These are phyloP conservation scores for Buathra laborator DNA, from an alignment of 2,888 invertebrate genomes.

Conservation along the genomic window DNA sequence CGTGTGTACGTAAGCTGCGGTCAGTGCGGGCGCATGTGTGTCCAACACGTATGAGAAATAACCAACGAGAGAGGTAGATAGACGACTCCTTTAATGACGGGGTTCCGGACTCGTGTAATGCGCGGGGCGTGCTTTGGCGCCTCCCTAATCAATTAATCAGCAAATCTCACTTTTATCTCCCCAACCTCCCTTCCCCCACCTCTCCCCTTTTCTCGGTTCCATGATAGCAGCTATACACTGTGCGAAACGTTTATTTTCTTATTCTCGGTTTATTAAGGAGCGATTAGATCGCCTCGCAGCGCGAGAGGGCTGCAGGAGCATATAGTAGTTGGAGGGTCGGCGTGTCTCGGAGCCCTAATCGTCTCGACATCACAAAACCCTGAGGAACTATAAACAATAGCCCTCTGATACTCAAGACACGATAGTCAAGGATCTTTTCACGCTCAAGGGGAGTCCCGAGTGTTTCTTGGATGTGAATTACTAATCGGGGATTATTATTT, in stretches of 20 bases:
- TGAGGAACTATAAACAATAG: constrained; percentile 60
- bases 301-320: constrained; percentile 10
- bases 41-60: constrained; percentile 31
- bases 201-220: not conserved
- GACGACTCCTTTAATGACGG: constrained; percentile 79
- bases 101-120: constrained; percentile 77
- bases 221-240: constrained; percentile 4
- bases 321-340: constrained; percentile 23
- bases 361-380: constrained; percentile 53
- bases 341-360: constrained; percentile 51
- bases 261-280: constrained; percentile 77
- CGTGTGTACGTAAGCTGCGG: constrained; percentile 36
- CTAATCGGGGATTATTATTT: not conserved
- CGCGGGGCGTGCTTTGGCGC: constrained; percentile 81
- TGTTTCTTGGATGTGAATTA: constrained; percentile 3
- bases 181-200: constrained; percentile 50
- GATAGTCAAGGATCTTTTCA: constrained; percentile 60
- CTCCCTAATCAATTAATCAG: constrained; percentile 84
- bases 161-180: constrained; percentile 81
- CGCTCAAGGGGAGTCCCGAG: constrained; percentile 21
- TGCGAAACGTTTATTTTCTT: constrained; percentile 71
- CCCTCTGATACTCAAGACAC: constrained; percentile 38
- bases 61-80: constrained; percentile 13
- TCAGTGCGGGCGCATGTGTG: constrained; percentile 11
- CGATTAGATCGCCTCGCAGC: constrained; percentile 72